phyloP scores from a whole-genome alignment of 2,888 invertebrate genomes.

The Brachylomia viminalis region DNA sequence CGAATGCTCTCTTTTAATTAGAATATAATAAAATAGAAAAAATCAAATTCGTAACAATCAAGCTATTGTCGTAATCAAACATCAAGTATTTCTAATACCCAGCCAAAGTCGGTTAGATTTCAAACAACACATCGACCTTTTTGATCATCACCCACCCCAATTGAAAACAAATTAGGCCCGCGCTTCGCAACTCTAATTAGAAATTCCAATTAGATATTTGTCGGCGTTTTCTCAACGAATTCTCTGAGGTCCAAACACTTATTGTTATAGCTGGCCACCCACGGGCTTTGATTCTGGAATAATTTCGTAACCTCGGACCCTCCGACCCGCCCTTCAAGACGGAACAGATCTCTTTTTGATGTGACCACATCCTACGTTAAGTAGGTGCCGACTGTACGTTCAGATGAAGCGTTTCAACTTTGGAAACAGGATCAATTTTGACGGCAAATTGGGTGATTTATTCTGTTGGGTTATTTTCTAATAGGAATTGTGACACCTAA shows the following conservation, averaged over 20 bases:
- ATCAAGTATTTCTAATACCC: slow-evolving; percentile 57
- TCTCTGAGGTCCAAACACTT: slow-evolving; percentile 84
- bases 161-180: slow-evolving; percentile 84
- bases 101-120: slow-evolving; percentile 58
- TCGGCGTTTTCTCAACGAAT: slow-evolving; percentile 79
- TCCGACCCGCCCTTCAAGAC: slow-evolving; percentile 64
- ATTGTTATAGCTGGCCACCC: slow-evolving; percentile 86
- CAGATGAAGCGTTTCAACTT: slow-evolving; percentile 47
- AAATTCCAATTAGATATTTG: slow-evolving; percentile 90
- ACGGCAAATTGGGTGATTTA: not conserved
- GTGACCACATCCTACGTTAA: slow-evolving; percentile 84
- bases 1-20: not conserved
- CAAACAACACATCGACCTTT: slow-evolving; percentile 68
- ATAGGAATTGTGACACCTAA: not conserved
- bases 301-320: slow-evolving; percentile 78
- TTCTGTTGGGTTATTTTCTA: slow-evolving; percentile 3
- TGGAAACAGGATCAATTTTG: not conserved
- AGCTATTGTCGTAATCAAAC: slow-evolving; percentile 33
- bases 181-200: slow-evolving; percentile 84
- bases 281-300: slow-evolving; percentile 76
- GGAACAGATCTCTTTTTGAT: slow-evolving; percentile 86
- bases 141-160: slow-evolving; percentile 73
- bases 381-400: slow-evolving; percentile 56
- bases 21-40: not conserved
- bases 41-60: slow-evolving; percentile 5